Conservation (phyloP, 2,113 vertebrate genomes). For the Eidolon helvum region DNA sequence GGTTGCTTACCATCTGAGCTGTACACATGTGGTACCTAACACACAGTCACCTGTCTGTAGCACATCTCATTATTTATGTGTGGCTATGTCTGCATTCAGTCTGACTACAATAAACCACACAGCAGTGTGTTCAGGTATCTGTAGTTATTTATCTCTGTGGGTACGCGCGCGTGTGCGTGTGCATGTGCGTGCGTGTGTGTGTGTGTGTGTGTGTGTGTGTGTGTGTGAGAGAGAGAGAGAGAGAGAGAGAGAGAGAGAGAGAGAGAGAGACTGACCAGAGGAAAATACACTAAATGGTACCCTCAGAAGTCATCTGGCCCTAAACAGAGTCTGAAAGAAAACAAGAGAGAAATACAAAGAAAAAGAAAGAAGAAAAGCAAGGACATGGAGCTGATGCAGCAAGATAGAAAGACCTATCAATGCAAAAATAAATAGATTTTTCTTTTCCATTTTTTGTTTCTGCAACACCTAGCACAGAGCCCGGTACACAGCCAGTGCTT, state of each 20-base stretch:
- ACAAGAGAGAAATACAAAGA: not conserved
- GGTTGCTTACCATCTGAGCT: not conserved
- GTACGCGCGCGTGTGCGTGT: not conserved
- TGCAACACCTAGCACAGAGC: not conserved
- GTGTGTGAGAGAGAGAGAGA: too few species aligned
- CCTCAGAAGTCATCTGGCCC: not conserved
- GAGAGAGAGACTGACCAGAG: not conserved
- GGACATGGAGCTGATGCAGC: not conserved
- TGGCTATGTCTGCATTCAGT: not conserved
- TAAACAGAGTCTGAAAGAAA: not conserved
- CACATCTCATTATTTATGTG: not conserved
- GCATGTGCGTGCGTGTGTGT: not conserved
- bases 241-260: too few species aligned
- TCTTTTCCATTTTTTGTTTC: not conserved
- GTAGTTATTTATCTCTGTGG: not conserved
- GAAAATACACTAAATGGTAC: not conserved
- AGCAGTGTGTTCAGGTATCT: not conserved
- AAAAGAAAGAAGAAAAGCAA: not conserved
- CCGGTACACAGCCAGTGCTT: not conserved
- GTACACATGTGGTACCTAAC: too few species aligned
- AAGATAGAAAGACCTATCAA: not conserved
- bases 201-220: fast-evolving
- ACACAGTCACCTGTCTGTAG: not conserved
- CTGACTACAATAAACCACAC: not conserved
- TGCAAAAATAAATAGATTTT: not conserved